A percentile compares a stretch with the other conserved stretches of the same genome.
phyloP scores from a whole-genome alignment of 2,888 invertebrate species.

The Lochmaea capreae region DNA sequence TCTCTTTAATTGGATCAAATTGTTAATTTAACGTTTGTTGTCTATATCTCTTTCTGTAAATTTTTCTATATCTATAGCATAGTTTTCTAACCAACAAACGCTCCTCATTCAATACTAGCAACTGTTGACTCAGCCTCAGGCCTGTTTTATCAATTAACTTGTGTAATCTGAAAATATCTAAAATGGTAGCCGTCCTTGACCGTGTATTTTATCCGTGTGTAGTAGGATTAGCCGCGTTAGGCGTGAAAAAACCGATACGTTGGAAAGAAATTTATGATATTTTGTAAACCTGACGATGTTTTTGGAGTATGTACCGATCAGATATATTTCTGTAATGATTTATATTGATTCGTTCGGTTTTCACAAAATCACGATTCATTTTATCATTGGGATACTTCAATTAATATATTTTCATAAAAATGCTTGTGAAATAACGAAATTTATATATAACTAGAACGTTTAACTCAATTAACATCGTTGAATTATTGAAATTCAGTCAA shows the following conservation, averaged over 20 bases:
- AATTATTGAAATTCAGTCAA: too few relatives aligned
- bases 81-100: background rate
- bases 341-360: background rate
- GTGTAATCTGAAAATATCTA: constrained; percentile 11
- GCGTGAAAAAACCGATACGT: background rate
- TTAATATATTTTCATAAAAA: too few relatives aligned
- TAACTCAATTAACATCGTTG: too few relatives aligned
- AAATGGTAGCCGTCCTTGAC: constrained; percentile 14
- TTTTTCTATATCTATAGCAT: background rate
- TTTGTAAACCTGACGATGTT: background rate
- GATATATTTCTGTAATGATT: background rate
- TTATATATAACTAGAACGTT: too few relatives aligned
- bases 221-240: constrained; percentile 8
- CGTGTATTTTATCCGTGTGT: constrained; percentile 8
- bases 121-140: background rate
- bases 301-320: too few relatives aligned
- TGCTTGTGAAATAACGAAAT: too few relatives aligned
- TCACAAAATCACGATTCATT: constrained; percentile 17
- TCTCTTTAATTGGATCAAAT: too few relatives aligned
- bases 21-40: too few relatives aligned
- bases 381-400: background rate
- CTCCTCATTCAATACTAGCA: background rate
- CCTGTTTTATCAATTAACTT: constrained; percentile 7
- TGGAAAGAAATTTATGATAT: background rate
- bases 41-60: too few relatives aligned